A percentile compares a stretch with the other conserved stretches of the same genome.
Evolutionary conservation across 2,113 vertebrate genomes (phyloP).

Genomic region (Prinia subflava): DNA sequence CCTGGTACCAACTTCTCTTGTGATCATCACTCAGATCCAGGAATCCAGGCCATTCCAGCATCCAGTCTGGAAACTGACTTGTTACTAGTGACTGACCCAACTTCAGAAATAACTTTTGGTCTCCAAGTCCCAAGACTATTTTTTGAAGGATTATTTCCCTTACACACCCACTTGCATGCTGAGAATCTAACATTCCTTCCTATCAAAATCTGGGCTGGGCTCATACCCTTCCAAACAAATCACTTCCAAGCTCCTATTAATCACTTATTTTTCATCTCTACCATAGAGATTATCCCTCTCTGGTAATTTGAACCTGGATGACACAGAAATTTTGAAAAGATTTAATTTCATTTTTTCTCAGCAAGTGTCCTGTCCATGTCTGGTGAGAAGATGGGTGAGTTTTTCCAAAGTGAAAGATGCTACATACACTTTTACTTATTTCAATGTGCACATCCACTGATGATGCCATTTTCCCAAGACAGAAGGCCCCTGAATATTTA

Average conservation of each 20-base stretch:
- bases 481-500: neutral
- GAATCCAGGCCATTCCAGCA: neutral
- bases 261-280: constrained; percentile 25
- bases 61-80: neutral
- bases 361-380: neutral
- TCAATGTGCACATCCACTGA: neutral
- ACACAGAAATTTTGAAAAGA: neutral
- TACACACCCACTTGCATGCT: constrained; percentile 7
- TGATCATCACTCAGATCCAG: neutral
- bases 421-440: neutral
- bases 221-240: constrained; percentile 11
- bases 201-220: constrained; percentile 18
- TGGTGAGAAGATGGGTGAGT: neutral
- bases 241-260: neutral
- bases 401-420: constrained; percentile 1
- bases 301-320: neutral
- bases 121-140: neutral
- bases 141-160: neutral
- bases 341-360: constrained; percentile 6
- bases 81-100: neutral
- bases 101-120: neutral
- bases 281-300: neutral
- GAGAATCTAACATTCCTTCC: constrained; percentile 3
- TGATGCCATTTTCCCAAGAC: neutral
- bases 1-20: neutral